A percentile compares a stretch with the other conserved stretches of the same genome.
Evolutionary conservation across 2,888 invertebrate genomes (phyloP).

Genomic region (Sarcophaga carnaria): DNA sequence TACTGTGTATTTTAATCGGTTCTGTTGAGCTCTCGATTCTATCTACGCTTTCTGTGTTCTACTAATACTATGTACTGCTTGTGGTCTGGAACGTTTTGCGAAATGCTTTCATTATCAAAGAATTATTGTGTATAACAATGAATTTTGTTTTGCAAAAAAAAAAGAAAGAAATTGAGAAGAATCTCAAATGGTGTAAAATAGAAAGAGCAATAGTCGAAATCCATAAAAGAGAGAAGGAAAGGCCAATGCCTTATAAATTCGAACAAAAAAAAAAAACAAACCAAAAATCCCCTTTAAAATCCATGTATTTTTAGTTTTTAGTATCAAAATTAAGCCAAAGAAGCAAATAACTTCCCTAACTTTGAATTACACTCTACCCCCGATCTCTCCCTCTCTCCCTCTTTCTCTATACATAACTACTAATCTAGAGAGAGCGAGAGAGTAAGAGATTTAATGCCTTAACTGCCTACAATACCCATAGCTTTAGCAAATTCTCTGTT

Average conservation of each 20-base stretch:
- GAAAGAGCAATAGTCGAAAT: constrained; percentile 53
- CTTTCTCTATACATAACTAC: no score
- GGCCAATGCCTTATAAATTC: constrained; percentile 56
- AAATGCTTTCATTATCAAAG: neutral
- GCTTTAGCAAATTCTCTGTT: constrained; percentile 13
- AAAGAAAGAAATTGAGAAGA: constrained; percentile 51
- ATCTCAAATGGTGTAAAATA: constrained; percentile 63
- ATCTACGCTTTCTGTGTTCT: no score
- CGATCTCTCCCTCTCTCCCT: no score
- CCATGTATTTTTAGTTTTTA: no score
- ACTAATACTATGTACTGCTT: no score
- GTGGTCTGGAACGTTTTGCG: no score
- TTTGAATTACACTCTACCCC: neutral
- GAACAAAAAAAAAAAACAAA: neutral
- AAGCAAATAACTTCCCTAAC: neutral
- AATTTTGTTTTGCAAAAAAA: constrained; percentile 49
- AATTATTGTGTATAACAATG: constrained; percentile 57
- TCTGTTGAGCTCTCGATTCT: no score
- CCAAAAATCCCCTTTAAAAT: neutral
- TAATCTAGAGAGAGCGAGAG: no score
- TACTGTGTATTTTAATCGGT: neutral
- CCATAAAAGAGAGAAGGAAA: neutral
- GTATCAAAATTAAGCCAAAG: neutral
- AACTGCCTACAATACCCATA: neutral
- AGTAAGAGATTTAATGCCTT: no score